Base-by-base conservation (phyloP, 2,797 vertebrate genomes). In the Trematomus bernacchii region DNA sequence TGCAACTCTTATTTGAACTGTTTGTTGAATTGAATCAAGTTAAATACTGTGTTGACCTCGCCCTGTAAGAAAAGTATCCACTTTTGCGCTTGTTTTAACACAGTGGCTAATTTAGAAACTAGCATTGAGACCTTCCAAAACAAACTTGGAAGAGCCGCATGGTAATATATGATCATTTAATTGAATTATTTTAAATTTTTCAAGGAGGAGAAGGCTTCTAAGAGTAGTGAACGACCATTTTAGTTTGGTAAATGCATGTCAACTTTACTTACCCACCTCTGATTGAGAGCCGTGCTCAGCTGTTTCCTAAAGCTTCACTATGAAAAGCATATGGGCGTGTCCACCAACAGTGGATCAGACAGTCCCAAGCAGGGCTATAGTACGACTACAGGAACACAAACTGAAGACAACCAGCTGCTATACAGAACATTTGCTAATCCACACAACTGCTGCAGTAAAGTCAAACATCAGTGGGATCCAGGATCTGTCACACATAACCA, bases 341-440 rank as follows among this genome's bases (percentile, higher is more conserved):
- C 68, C 72, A 75, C 64, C 30, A 52, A 10, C 59, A 50, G 77
- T 19, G 61, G 55, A 59, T 44, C 50, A 83, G 68, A 82, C 33
- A 7, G 72, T 16, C 69, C 81, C 70, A 84, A 76, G 69, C 30
- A 1, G 57, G 72, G 47, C 80, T 50, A 69, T 50, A 80, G 72
- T 77, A 83, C 71, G 51, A 78, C 80, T 83, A 87, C 73, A 87
- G 80, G 66, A 85, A 83, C 76, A 91, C 86, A 91, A 78, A 88
- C 84, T 86, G 70, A 84, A 77, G 21, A 82, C 66, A 87, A 76
- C 80, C 79, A 78, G 76, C 79, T 85, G 64, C 84, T 85, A 55
- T 72, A 74, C 46, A 76, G 53, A 73, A 83, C 71, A 85, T 83
- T 75, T 83, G 42, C 86, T 88, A 82, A 73, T 82, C 70, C 82